phyloP scores from a whole-genome alignment of 2,888 invertebrate species.

The Cylloceria caligata region DNA sequence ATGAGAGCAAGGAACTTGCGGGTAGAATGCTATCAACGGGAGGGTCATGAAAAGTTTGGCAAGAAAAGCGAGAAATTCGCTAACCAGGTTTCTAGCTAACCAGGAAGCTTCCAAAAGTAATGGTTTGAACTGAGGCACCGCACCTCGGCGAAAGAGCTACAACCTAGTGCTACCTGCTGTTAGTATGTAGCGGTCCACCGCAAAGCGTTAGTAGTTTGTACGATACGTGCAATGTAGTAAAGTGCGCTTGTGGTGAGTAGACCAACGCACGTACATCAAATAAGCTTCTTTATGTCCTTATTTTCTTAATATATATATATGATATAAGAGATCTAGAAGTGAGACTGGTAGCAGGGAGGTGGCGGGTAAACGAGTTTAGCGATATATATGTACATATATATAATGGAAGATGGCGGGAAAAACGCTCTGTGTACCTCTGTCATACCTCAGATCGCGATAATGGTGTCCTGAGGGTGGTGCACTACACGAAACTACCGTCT shows the following conservation, averaged over 20 bases:
- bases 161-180: neutral
- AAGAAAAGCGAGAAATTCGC: neutral
- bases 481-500: constrained; percentile 19
- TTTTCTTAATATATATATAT: constrained; percentile 28
- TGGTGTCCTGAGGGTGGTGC: constrained; percentile 50
- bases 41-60: constrained; percentile 22
- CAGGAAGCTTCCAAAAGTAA: constrained; percentile 20
- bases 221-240: constrained; percentile 21
- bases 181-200: neutral
- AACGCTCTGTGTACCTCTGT: constrained; percentile 27
- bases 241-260: constrained; percentile 22
- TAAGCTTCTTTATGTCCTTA: constrained; percentile 43
- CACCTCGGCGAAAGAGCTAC: constrained; percentile 2
- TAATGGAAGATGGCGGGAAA: neutral
- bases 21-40: neutral
- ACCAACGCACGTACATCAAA: constrained; percentile 41
- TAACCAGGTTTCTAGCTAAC: neutral
- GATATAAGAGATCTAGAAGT: neutral
- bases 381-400: neutral
- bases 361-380: constrained; percentile 2
- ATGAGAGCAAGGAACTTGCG: neutral
- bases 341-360: neutral
- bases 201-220: constrained; percentile 3
- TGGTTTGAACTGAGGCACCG: neutral
- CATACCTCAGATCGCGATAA: constrained; percentile 54